These are phyloP conservation scores for Macrocentrus cingulum DNA, from an alignment of 1,140 invertebrate species.

Conservation along the genomic window DNA sequence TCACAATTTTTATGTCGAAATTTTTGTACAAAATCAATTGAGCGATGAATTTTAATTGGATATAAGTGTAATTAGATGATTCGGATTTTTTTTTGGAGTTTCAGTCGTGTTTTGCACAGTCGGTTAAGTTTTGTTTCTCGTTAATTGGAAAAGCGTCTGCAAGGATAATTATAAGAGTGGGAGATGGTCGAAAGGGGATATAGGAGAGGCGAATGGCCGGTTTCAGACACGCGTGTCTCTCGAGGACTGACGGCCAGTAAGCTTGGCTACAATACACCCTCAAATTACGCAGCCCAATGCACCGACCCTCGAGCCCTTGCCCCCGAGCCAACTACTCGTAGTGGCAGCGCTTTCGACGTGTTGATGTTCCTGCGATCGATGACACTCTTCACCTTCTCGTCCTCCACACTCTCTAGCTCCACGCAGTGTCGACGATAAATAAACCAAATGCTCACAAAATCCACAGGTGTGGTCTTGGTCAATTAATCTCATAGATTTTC, in stretches of 20 bases:
- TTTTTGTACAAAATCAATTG: no score
- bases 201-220: constrained; percentile 9
- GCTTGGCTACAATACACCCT: constrained; percentile 26
- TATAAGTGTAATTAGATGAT: no score
- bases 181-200: background rate
- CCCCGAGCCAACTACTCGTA: background rate
- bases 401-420: background rate
- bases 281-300: constrained; percentile 30
- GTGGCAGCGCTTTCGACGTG: background rate
- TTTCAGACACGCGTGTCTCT: constrained; percentile 22
- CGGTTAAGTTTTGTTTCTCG: background rate
- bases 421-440: background rate
- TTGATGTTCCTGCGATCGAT: constrained; percentile 4
- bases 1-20: no score
- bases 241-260: constrained; percentile 7
- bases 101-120: background rate
- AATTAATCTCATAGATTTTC: no score
- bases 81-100: background rate
- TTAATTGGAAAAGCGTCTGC: constrained; percentile 7
- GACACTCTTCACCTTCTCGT: background rate
- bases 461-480: background rate
- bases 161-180: constrained; percentile 2
- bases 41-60: no score
- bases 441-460: background rate
- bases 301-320: constrained; percentile 15